Percentiles rank a stretch among this genome's conserved stretches.
phyloP scores from a whole-genome alignment of 2,113 vertebrate genomes.

The Eolophus roseicapilla region DNA sequence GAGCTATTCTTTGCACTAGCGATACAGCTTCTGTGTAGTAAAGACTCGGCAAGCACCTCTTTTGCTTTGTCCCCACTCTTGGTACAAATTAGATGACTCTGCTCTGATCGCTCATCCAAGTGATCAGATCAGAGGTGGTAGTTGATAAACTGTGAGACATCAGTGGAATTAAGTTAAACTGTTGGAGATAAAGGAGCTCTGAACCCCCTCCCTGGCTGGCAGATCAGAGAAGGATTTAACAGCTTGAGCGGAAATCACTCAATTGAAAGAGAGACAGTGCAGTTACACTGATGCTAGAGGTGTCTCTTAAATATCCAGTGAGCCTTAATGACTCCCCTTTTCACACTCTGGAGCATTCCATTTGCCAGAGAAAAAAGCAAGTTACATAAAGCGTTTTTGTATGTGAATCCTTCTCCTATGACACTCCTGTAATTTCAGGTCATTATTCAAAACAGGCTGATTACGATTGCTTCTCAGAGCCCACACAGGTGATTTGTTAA shows the following conservation, averaged over 20 bases:
- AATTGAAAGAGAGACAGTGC: background rate
- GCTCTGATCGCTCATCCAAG: slow-evolving; percentile 1
- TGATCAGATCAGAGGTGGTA: background rate
- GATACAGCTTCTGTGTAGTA: background rate
- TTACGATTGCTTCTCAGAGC: background rate
- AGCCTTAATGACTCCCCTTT: slow-evolving; percentile 9
- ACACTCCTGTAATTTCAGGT: background rate
- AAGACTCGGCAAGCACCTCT: background rate
- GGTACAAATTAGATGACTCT: background rate
- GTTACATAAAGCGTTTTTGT: background rate
- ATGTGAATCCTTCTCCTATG: background rate
- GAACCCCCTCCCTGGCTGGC: background rate
- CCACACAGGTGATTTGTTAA: background rate
- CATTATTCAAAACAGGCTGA: background rate
- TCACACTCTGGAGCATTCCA: background rate
- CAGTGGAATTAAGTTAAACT: slow-evolving; percentile 42
- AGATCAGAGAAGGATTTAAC: slow-evolving; percentile 46
- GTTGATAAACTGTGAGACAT: slow-evolving; percentile 4
- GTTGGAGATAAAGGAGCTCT: slow-evolving; percentile 37
- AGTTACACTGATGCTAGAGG: background rate
- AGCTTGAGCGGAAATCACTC: slow-evolving; percentile 1
- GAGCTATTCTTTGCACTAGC: background rate
- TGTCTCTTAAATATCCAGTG: background rate
- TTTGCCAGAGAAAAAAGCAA: background rate
- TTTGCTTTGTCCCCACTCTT: background rate